These are phyloP conservation scores for Ochropacha duplaris DNA, from an alignment of 2,888 invertebrate species.

Conservation along the genomic window DNA sequence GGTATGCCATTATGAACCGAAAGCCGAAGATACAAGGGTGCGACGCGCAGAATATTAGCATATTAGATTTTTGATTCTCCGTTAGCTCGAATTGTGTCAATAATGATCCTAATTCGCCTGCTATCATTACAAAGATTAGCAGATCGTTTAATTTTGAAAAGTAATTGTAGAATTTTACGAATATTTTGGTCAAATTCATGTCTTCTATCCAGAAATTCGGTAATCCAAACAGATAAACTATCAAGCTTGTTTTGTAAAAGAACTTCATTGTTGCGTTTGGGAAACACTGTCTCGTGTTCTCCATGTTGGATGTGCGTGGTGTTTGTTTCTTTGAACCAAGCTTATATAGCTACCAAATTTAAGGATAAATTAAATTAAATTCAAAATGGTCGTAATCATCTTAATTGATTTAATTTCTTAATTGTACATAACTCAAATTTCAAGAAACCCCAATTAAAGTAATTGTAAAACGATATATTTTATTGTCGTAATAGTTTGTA, in stretches of 20 bases:
- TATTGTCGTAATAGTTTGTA: no score
- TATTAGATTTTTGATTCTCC: not conserved
- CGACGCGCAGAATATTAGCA: not conserved
- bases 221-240: not conserved
- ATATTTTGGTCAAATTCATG: not conserved
- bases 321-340: not conserved
- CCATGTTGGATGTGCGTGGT: not conserved
- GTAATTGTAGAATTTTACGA: not conserved
- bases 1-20: not conserved
- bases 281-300: not conserved
- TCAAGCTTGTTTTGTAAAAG: not conserved
- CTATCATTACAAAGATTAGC: not conserved
- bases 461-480: not conserved
- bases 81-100: not conserved
- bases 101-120: not conserved
- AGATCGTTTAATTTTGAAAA: not conserved
- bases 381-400: not conserved
- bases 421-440: not conserved
- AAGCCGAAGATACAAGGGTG: not conserved
- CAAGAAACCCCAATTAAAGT: slow-evolving; percentile 8
- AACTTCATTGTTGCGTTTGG: not conserved
- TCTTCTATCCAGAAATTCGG: slow-evolving; percentile 1
- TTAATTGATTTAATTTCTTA: slow-evolving; percentile 5
- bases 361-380: not conserved
- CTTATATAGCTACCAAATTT: not conserved